Evolutionary conservation across 23 tunicate genomes (phyloP).

Genomic region (Halocynthia aurantium): DNA sequence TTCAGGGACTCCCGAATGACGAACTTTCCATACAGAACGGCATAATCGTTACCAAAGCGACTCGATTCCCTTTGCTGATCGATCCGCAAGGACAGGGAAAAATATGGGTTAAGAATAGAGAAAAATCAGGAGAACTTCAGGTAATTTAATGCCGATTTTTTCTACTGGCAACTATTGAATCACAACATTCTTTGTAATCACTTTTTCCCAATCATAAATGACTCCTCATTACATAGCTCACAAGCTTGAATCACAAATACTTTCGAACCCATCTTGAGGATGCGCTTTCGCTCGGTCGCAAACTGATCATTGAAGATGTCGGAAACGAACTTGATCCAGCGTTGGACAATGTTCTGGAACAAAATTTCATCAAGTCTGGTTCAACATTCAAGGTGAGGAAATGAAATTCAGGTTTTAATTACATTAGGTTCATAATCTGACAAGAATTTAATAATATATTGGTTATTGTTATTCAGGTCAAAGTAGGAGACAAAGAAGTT

Average conservation of each 20-base stretch:
- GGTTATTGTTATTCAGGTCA: slow-evolving; percentile 29
- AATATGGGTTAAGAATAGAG: slow-evolving; percentile 73
- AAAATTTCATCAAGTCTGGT: slow-evolving; percentile 85
- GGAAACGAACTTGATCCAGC: slow-evolving; percentile 80
- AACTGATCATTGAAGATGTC: slow-evolving; percentile 77
- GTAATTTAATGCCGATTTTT: no score
- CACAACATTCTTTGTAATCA: not conserved
- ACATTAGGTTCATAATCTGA: no score
- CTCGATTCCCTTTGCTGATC: slow-evolving; percentile 65
- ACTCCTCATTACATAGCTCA: slow-evolving; percentile 18
- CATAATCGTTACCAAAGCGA: slow-evolving; percentile 78
- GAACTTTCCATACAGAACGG: slow-evolving; percentile 81
- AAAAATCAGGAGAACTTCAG: slow-evolving; percentile 63
- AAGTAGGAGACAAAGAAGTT: slow-evolving; percentile 91
- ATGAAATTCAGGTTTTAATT: no score
- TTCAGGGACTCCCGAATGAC: slow-evolving; percentile 71
- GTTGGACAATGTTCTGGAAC: slow-evolving; percentile 71
- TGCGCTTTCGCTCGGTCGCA: slow-evolving; percentile 57
- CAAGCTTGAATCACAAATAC: slow-evolving; percentile 73
- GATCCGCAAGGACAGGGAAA: slow-evolving; percentile 90
- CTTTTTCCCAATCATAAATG: not conserved
- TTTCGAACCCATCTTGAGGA: slow-evolving; percentile 80
- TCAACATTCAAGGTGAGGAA: slow-evolving; percentile 64
- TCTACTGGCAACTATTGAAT: no score
- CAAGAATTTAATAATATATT: not conserved